phyloP scores from a whole-genome alignment of 2,113 vertebrate species.

The Neofelis nebulosa region DNA sequence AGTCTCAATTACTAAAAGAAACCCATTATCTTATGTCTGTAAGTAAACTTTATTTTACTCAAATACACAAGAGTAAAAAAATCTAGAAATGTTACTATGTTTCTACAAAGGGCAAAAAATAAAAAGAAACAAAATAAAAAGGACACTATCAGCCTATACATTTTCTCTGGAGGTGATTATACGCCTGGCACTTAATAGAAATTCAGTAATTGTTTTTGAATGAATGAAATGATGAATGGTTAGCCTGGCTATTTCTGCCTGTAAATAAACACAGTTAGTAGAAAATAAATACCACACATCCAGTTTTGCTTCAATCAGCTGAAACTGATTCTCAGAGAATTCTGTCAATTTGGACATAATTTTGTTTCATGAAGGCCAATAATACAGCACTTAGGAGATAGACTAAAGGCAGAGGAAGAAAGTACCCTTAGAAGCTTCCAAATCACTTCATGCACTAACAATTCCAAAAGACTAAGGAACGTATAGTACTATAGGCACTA shows the following conservation, averaged over 20 bases:
- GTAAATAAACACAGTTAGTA: constrained; percentile 26
- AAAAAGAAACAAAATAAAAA: not conserved
- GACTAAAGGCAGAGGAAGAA: not conserved
- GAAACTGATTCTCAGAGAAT: not conserved
- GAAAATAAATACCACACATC: constrained; percentile 43
- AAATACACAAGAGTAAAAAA: not conserved
- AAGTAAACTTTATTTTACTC: constrained; percentile 19
- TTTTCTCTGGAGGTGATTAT: not conserved
- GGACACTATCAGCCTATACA: not conserved
- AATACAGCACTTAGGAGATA: not conserved
- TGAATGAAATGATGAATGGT: not conserved
- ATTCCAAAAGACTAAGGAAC: not conserved
- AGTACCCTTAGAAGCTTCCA: not conserved
- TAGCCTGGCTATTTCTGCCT: constrained; percentile 1
- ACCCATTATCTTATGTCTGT: not conserved
- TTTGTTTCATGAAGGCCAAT: constrained; percentile 11
- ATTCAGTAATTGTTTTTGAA: not conserved
- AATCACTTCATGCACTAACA: not conserved
- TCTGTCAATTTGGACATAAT: constrained; percentile 18
- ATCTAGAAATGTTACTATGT: not conserved
- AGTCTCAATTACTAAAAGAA: not conserved
- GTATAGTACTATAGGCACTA: not conserved
- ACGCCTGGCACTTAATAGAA: not conserved
- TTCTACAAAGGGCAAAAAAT: not conserved
- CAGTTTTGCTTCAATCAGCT: not conserved